phyloP scores from a whole-genome alignment of 2,797 vertebrate genomes.

The Lemur catta region DNA sequence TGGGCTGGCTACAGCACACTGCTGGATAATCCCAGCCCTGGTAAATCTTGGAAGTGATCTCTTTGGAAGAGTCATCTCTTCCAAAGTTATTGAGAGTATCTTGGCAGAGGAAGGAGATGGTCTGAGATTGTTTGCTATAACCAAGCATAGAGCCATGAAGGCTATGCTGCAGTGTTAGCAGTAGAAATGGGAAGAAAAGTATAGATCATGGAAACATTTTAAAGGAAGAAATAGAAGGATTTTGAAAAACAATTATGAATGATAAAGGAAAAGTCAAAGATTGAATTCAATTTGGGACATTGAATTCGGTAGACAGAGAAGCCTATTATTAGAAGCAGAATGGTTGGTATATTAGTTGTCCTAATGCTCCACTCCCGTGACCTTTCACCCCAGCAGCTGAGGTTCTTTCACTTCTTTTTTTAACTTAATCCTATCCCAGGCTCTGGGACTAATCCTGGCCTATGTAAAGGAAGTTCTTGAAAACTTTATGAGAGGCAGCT shows the following conservation, averaged over 20 bases:
- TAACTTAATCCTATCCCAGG: background rate
- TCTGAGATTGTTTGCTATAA: background rate
- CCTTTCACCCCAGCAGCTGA: constrained; percentile 7
- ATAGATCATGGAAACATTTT: background rate
- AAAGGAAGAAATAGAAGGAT: background rate
- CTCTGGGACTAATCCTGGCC: constrained; percentile 23
- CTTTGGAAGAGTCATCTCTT: background rate
- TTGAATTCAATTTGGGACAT: background rate
- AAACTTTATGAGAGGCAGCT: constrained; percentile 4
- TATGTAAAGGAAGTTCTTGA: background rate
- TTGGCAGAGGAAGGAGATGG: background rate
- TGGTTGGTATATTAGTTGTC: background rate
- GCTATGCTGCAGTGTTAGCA: background rate
- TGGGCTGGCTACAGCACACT: background rate
- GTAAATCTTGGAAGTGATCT: background rate
- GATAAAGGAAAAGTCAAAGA: background rate
- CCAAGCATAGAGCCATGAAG: background rate
- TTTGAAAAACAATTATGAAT: background rate
- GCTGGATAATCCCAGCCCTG: background rate
- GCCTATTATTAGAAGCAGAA: background rate
- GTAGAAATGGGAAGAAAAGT: background rate
- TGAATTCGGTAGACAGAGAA: background rate
- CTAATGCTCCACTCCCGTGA: background rate
- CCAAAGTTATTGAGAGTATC: background rate
- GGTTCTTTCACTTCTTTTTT: background rate